Evolutionary conservation across 2,888 invertebrate genomes (phyloP).

Genomic region (Euzetes globulus): DNA sequence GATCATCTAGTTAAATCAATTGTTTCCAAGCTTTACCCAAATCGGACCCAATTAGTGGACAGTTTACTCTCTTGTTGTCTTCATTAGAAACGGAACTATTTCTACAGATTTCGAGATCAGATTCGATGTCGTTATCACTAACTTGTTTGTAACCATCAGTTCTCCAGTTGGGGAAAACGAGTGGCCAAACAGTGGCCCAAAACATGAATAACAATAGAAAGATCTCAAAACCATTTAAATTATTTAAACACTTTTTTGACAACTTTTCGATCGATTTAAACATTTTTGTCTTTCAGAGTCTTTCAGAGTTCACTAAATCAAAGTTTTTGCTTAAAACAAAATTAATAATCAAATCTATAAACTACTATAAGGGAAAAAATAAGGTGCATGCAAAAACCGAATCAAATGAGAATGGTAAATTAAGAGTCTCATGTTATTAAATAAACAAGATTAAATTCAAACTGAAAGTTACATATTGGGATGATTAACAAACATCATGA

Average conservation of each 20-base stretch:
- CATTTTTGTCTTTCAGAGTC: neutral
- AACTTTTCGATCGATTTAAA: neutral
- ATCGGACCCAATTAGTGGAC: neutral
- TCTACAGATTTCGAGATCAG: neutral
- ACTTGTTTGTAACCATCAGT: neutral
- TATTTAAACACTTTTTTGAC: neutral
- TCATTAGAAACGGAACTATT: neutral
- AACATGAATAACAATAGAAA: constrained; percentile 13
- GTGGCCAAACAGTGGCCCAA: constrained; percentile 23
- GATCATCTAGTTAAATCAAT: too few species aligned
- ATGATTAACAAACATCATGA: too few species aligned
- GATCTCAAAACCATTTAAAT: neutral
- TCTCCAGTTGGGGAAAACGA: constrained; percentile 3
- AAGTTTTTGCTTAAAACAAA: neutral
- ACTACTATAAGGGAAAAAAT: too few species aligned
- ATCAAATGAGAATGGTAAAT: too few species aligned
- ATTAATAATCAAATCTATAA: too few species aligned
- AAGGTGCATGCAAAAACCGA: too few species aligned
- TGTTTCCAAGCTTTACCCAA: constrained; percentile 8
- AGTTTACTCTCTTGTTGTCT: neutral
- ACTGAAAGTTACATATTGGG: too few species aligned
- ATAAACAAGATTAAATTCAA: too few species aligned
- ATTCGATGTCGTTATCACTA: constrained; percentile 14
- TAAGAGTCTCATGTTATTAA: too few species aligned
- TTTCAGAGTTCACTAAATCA: too few species aligned